Base-by-base conservation (phyloP, 2,888 invertebrate genomes). In the Ophraella communa region DNA sequence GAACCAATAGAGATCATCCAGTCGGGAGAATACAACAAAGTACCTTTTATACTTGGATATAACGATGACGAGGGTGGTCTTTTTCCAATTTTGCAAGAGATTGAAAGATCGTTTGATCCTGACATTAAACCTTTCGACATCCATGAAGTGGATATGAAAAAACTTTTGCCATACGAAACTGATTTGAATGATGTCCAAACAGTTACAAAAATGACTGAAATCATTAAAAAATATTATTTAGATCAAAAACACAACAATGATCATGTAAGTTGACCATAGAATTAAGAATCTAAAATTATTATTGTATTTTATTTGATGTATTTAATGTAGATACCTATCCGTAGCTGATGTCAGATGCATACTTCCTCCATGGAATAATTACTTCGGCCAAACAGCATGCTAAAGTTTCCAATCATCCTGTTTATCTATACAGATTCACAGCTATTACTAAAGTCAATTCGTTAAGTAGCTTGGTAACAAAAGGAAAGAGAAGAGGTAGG, bases 11-110 rank as follows among this genome's bases (percentile, higher is more conserved):
- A 77, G 51, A 68, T 78, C 5, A 72, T 78, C 44, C 62, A 62
- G 17, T 74, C 76, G 2, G 79, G 79, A 23, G 71, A 74, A 21
- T 80, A 77, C 65, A 76, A 74, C 51, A 72, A 79, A 55, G 78
- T 82, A 2, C 82, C 82, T 0, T 63, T 80, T 18, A 74, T 82
- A n/a, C 72, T 79, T 39, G 80, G 81, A 4, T 80, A 75, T 54
- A 78, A 70, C 14, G 66, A 71, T 7, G 70, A 70, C 57, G 82
- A 82, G 72, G 80, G 35, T n/a, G 35, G 3, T n/a, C 35, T 35
- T 35, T 35, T 35, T n/a, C n/a, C n/a, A n/a, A 3, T 35, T n/a
- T 1, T 35, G 4, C n/a, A 4, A 35, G 35, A 35, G 35, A 2
- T 35, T 2, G n/a, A n/a, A 11, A 35, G 3, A n/a, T 5, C 7